A percentile compares a stretch with the other conserved stretches of the same genome.
phyloP scores from a whole-genome alignment of 2,797 vertebrate genomes.

The Macroramphosus scolopax region DNA sequence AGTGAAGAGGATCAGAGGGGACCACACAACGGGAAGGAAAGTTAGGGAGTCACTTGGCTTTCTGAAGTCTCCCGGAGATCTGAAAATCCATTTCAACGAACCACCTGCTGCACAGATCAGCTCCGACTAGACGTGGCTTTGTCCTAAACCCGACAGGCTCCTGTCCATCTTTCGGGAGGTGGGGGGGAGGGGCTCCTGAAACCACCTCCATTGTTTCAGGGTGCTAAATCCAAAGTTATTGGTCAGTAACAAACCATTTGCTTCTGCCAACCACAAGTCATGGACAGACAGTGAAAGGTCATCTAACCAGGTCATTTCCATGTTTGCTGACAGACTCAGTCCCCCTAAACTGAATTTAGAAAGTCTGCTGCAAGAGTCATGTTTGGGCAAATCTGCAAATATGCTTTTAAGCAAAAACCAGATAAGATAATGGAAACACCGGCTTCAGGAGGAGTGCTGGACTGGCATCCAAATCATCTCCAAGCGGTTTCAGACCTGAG shows the following conservation, averaged over 20 bases:
- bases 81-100: slow-evolving; percentile 50
- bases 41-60: slow-evolving; percentile 30
- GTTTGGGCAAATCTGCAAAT: no score
- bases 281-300: no score
- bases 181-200: no score
- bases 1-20: slow-evolving; percentile 46
- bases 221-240: no score
- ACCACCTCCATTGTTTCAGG: no score
- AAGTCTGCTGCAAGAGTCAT: no score
- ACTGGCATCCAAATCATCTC: not conserved
- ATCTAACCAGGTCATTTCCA: no score
- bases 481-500: slow-evolving; percentile 11
- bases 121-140: slow-evolving; percentile 23
- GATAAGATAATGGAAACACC: not conserved
- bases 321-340: no score
- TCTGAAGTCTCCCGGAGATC: slow-evolving; percentile 41
- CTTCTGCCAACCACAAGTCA: no score
- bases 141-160: slow-evolving; percentile 36
- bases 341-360: no score
- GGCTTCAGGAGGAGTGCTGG: slow-evolving; percentile 3
- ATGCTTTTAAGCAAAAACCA: no score
- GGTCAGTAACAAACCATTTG: no score
- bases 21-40: slow-evolving; percentile 58
- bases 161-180: slow-evolving; percentile 19
- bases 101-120: slow-evolving; percentile 65